Conservation (phyloP, 2,888 invertebrate genomes). For the Exocentrus adspersus region DNA sequence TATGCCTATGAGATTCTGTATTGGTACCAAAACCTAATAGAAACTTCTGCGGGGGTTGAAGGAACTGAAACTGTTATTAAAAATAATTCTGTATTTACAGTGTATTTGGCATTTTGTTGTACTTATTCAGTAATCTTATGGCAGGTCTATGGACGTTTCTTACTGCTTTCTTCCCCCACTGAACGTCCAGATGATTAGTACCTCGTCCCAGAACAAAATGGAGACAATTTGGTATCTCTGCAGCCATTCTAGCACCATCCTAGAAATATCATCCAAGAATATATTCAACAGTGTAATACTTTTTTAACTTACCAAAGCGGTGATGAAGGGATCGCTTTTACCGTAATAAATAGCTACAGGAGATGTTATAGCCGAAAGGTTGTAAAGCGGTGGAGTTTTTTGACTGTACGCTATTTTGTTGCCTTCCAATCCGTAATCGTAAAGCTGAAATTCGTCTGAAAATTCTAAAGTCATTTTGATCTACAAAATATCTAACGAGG, state of each 20-base stretch:
- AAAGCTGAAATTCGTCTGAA: not conserved
- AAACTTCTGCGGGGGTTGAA: too few species aligned
- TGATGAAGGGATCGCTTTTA: not conserved
- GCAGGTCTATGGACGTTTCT: not conserved
- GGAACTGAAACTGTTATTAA: too few species aligned
- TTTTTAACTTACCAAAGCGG: not conserved
- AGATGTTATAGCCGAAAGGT: not conserved
- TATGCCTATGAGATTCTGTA: too few species aligned
- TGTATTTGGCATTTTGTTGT: not conserved
- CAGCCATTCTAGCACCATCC: constrained; percentile 14
- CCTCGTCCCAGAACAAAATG: not conserved
- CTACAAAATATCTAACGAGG: too few species aligned
- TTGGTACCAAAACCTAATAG: too few species aligned
- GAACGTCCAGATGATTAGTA: constrained; percentile 11
- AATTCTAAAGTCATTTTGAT: too few species aligned
- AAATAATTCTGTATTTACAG: not conserved
- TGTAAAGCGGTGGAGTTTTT: not conserved
- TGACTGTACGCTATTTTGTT: not conserved
- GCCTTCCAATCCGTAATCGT: not conserved
- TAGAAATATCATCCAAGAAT: too few species aligned
- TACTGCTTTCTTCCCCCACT: not conserved
- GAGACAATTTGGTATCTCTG: constrained; percentile 8
- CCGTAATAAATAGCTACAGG: not conserved
- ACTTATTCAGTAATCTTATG: not conserved
- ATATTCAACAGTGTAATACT: not conserved